Conservation (phyloP, 2,888 invertebrate species). For the Bedellia somnulentella region DNA sequence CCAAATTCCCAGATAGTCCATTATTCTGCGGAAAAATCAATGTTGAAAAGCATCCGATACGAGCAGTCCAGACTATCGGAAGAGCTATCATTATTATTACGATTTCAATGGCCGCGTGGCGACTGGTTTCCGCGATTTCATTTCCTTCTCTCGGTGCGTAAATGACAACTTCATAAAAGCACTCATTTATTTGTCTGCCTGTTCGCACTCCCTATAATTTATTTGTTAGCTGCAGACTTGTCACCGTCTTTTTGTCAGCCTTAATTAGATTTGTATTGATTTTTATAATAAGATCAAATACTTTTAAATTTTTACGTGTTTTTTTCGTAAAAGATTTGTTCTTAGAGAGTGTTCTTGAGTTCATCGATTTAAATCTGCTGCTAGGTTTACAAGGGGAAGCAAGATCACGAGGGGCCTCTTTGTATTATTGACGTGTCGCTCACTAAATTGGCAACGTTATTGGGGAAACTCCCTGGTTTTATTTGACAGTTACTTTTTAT, state of each 20-base stretch:
- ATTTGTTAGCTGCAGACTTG: constrained; percentile 2
- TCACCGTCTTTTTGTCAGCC: no score
- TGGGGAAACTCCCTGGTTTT: constrained; percentile 28
- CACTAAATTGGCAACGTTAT: constrained; percentile 41
- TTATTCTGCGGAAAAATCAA: constrained; percentile 59
- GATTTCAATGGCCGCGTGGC: constrained; percentile 32
- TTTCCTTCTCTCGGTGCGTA: constrained; percentile 23
- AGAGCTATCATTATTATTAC: constrained; percentile 51
- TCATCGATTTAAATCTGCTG: constrained; percentile 28
- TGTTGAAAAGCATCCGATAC: constrained; percentile 46
- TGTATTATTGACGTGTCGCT: constrained; percentile 44
- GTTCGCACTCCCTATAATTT: constrained; percentile 15
- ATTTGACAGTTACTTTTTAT: constrained; percentile 30
- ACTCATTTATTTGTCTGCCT: constrained; percentile 36
- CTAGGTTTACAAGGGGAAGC: no score
- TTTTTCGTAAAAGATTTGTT: no score
- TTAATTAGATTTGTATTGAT: no score
- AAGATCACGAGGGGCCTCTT: constrained; percentile 33
- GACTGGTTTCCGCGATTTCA: constrained; percentile 25
- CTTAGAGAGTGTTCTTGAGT: background rate
- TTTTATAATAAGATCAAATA: no score
- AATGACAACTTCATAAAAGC: constrained; percentile 42
- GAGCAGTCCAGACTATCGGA: constrained; percentile 31
- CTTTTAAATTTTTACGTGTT: no score
- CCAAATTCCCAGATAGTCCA: no score